Base-by-base conservation (phyloP, 2,888 invertebrate species). In the Aspidiotus rigidus region DNA sequence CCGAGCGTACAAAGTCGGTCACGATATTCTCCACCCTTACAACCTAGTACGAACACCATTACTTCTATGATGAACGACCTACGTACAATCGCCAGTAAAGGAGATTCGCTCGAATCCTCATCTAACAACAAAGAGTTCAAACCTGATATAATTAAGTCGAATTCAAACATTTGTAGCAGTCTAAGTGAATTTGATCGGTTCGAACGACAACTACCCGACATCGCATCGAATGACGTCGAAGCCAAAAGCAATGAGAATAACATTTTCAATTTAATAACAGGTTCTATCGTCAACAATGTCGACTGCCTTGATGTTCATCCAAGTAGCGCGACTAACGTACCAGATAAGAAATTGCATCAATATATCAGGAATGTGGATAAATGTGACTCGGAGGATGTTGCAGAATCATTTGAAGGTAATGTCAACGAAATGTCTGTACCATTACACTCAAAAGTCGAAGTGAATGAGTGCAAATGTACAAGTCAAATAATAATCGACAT, bases 361-460 rank as follows among this genome's bases (percentile, higher is more conserved):
- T 80, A 79, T 73, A 74, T 80, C 42, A 77, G 78, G 8, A 77
- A 79, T 69, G 74, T 80, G 17, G 80, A 80, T 64, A 77, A 78
- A 10, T 77, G 78, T 55, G 78, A 79, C 63, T 56, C 28, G 28
- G 5, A 1, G 28, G 28, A 28, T 28, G 28, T 28, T 28, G 5
- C 28, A 28, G 28, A 28, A 5, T 28, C 28, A 28, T 28, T 28
- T 28, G 28, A 28, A 28, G 28, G 28, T 28, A 28, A 28, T 28
- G 28, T 28, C 28, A 28, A 28, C 28, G 5, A 28, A 28, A 28
- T 28, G 28, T 28, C 1, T 5, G 28, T 28, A 28, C 28, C 28
- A 28, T 28, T 28, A 28, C 28, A 1, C 28, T 28, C 28, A 5
- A 5, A 28, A 28, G 28, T 28, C 28, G 28, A 28, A 28, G 28